Percentiles rank a stretch among this genome's conserved stretches.
Conservation (phyloP, 2,113 vertebrate genomes). For the Ophthalmolycus amberensis region DNA sequence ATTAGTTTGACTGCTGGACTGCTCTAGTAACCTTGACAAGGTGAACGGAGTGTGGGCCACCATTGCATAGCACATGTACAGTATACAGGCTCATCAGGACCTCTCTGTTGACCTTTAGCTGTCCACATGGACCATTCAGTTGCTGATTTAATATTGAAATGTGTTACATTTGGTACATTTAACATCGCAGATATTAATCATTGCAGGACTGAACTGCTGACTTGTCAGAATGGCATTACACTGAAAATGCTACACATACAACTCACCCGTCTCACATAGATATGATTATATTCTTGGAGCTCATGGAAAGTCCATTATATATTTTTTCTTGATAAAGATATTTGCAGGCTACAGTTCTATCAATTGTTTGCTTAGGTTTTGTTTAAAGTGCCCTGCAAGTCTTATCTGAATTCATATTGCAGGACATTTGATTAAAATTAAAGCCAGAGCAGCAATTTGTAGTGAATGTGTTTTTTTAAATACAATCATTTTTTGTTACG, state of each 20-base stretch:
- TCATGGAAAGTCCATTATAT: not conserved
- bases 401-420: not conserved
- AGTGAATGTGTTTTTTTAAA: not conserved
- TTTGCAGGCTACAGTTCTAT: not conserved
- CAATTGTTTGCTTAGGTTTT: not conserved
- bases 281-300: not conserved
- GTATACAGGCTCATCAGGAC: not conserved
- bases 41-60: conserved; percentile 59
- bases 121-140: not conserved
- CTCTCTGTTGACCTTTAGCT: not conserved
- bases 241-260: not conserved
- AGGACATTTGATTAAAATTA: not conserved
- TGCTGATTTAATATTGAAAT: not conserved
- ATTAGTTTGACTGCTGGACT: conserved; percentile 20
- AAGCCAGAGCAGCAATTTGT: not conserved
- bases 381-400: not conserved
- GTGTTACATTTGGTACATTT: not conserved
- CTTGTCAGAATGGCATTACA: not conserved
- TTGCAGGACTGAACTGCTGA: not conserved
- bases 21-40: conserved; percentile 75
- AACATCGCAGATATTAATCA: not conserved
- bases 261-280: not conserved
- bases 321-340: not conserved
- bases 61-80: conserved; percentile 18
- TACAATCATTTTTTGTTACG: not conserved